These are phyloP conservation scores for Catharus fuscescens DNA, from an alignment of 2,113 vertebrate species.

Conservation along the genomic window DNA sequence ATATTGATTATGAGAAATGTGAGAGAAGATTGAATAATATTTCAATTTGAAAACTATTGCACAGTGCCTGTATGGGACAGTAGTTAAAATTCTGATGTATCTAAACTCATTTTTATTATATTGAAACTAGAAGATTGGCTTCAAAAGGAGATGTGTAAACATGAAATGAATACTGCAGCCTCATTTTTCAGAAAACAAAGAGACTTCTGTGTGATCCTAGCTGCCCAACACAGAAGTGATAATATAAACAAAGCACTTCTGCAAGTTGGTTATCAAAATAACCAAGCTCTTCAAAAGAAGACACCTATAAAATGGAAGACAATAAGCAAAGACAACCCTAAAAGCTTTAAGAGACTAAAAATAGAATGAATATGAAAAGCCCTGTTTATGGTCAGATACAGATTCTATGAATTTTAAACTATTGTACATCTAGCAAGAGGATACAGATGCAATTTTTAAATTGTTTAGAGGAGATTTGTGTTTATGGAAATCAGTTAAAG, in stretches of 20 bases:
- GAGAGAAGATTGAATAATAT: not conserved
- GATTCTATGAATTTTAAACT: not conserved
- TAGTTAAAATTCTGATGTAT: not conserved
- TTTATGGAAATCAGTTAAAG: not conserved
- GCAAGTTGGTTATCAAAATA: not conserved
- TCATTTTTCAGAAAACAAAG: not conserved
- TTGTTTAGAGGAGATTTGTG: not conserved
- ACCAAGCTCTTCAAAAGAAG: not conserved
- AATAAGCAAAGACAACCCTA: not conserved
- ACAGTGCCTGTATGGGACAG: not conserved
- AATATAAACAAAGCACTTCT: not conserved
- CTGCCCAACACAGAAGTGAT: not conserved
- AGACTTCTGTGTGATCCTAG: not conserved
- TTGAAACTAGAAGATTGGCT: not conserved
- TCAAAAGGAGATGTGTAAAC: not conserved
- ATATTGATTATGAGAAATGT: not conserved
- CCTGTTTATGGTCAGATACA: not conserved
- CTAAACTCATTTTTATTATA: not conserved
- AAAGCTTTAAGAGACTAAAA: not conserved
- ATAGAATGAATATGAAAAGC: not conserved
- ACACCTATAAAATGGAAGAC: not conserved
- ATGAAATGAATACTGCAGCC: not conserved
- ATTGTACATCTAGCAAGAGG: not conserved
- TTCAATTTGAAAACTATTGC: not conserved
- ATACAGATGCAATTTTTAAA: not conserved